Conservation (phyloP, 2,113 vertebrate genomes). For the Phocoena sinus region DNA sequence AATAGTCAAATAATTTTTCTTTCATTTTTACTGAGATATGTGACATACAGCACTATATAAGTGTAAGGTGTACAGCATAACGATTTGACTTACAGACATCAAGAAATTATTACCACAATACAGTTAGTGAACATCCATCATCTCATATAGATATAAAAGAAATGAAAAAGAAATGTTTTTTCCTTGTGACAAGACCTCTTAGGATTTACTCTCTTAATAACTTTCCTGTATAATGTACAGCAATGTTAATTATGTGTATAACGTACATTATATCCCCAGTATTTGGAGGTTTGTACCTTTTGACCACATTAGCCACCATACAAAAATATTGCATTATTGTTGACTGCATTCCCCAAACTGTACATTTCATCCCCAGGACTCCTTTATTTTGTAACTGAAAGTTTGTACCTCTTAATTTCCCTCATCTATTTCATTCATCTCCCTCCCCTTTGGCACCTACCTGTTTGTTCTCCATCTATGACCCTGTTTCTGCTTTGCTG, state of each 20-base stretch:
- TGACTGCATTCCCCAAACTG: not conserved
- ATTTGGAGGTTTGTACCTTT: not conserved
- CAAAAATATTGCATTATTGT: not conserved
- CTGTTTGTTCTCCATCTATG: not conserved
- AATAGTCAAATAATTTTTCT: not conserved
- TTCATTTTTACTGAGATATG: not conserved
- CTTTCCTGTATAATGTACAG: not conserved
- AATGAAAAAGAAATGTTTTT: not conserved
- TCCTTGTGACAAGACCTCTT: not conserved
- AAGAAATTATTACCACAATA: not conserved
- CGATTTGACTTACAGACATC: not conserved
- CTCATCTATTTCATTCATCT: not conserved
- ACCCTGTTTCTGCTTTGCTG: not conserved
- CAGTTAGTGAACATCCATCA: not conserved
- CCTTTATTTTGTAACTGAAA: not conserved
- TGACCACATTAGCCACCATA: not conserved
- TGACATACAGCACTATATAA: not conserved
- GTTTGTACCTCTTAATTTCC: not conserved
- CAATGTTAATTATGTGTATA: too few relatives aligned
- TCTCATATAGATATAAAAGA: not conserved
- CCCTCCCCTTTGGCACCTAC: not conserved
- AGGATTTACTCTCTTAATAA: not conserved
- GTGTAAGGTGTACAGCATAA: not conserved
- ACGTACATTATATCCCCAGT: not conserved
- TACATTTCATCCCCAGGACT: not conserved